These are phyloP conservation scores for Rhinoptilus africanus DNA, from an alignment of 2,113 vertebrate genomes.

Conservation along the genomic window DNA sequence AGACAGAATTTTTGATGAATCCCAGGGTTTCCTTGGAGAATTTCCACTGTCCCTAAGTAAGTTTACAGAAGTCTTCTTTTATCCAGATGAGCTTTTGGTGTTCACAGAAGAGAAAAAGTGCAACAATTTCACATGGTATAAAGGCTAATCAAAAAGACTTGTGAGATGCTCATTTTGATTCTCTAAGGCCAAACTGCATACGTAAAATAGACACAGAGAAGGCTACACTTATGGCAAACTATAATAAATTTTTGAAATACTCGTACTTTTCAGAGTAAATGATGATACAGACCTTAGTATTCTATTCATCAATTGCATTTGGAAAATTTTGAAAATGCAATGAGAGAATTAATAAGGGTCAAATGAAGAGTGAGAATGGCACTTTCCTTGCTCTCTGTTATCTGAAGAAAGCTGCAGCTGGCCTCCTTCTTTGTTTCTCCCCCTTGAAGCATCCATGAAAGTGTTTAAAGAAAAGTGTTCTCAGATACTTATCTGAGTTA, in stretches of 20 bases:
- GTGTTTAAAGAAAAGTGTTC: not conserved
- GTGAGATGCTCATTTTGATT: not conserved
- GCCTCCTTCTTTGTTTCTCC: not conserved
- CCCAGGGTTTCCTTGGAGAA: not conserved
- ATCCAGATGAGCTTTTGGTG: slow-evolving; percentile 8
- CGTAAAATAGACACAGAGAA: not conserved
- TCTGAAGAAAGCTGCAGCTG: not conserved
- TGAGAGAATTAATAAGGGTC: not conserved
- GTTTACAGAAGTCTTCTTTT: not conserved
- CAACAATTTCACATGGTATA: not conserved
- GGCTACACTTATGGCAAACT: not conserved
- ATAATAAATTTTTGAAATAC: not conserved
- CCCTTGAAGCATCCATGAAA: not conserved
- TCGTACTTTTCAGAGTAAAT: not conserved
- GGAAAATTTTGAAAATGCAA: not conserved
- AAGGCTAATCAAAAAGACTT: not conserved
- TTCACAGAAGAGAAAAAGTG: slow-evolving; percentile 45
- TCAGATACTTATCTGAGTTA: not conserved
- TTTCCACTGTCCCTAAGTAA: not conserved
- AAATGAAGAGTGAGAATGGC: not conserved
- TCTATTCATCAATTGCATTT: not conserved
- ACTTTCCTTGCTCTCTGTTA: not conserved
- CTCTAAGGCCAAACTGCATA: not conserved
- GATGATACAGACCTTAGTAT: not conserved
- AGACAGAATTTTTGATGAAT: not conserved